Percentiles rank a stretch among this genome's conserved stretches.
Conservation (phyloP, 2,888 invertebrate genomes). For the Agelastica alni region DNA sequence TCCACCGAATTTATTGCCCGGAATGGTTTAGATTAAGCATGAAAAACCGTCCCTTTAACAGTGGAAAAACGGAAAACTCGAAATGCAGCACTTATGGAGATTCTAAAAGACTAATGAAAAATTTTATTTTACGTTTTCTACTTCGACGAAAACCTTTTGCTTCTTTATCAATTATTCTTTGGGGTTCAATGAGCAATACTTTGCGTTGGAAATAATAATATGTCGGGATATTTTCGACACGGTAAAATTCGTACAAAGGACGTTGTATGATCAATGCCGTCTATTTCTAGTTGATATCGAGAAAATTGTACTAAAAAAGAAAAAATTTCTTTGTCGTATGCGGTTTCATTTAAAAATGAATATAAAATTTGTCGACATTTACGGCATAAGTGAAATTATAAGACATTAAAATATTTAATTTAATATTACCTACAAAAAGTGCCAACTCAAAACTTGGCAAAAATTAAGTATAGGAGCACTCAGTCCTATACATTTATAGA, state of each 20-base stretch:
- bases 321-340: no score
- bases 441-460: no score
- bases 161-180: constrained; percentile 8
- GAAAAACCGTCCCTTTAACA: constrained; percentile 8
- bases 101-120: constrained; percentile 13
- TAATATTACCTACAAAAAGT: no score
- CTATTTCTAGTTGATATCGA: no score
- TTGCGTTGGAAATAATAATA: neutral
- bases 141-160: constrained; percentile 2
- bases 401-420: no score
- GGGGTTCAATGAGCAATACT: constrained; percentile 3
- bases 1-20: constrained; percentile 1
- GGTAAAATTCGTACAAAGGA: neutral
- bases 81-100: constrained; percentile 13
- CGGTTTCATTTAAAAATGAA: no score
- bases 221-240: neutral
- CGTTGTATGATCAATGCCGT: no score
- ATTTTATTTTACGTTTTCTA: constrained; percentile 7
- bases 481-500: no score
- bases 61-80: neutral
- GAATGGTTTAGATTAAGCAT: constrained; percentile 11
- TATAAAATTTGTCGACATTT: no score
- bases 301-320: no score
- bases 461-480: no score
- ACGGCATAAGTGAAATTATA: no score